These are phyloP conservation scores for Pachycephus smyrnensis DNA, from an alignment of 2,888 invertebrate genomes.

Conservation along the genomic window DNA sequence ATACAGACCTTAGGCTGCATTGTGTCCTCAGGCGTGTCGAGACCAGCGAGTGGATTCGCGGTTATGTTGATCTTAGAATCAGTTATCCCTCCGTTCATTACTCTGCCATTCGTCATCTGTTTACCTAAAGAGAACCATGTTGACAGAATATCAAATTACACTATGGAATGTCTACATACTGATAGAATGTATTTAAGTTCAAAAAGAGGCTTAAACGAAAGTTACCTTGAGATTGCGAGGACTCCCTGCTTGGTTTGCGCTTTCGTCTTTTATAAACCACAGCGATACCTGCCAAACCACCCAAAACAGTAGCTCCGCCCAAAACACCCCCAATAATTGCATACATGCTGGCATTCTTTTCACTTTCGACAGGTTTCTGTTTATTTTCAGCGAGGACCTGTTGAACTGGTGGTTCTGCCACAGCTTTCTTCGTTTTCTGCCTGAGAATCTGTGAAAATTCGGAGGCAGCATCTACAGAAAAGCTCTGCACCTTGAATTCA, in stretches of 20 bases:
- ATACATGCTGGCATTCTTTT: slow-evolving; percentile 66
- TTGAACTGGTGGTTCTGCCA: slow-evolving; percentile 48
- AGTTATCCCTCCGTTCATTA: slow-evolving; percentile 63
- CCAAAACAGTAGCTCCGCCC: slow-evolving; percentile 68
- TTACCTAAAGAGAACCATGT: slow-evolving; percentile 45
- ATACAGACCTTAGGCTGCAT: slow-evolving; percentile 66
- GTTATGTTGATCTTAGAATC: slow-evolving; percentile 78
- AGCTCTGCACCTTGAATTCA: slow-evolving; percentile 91
- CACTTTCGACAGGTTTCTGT: slow-evolving; percentile 59
- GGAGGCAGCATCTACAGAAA: slow-evolving; percentile 87
- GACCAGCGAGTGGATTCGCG: slow-evolving; percentile 79
- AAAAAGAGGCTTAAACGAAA: neutral
- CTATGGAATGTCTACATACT: neutral
- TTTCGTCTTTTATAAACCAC: slow-evolving; percentile 68
- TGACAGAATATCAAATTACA: neutral
- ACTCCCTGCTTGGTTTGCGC: slow-evolving; percentile 64
- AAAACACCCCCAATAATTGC: slow-evolving; percentile 72
- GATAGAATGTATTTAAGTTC: neutral
- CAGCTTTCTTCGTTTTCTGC: slow-evolving; percentile 71
- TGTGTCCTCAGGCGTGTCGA: slow-evolving; percentile 74
- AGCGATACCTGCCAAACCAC: slow-evolving; percentile 60
- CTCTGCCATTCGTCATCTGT: slow-evolving; percentile 62
- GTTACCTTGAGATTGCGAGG: slow-evolving; percentile 60
- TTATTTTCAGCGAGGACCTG: slow-evolving; percentile 52
- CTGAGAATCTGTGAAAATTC: slow-evolving; percentile 83